Conservation (phyloP, 2,113 vertebrate genomes). For the Ramphastos sulfuratus region DNA sequence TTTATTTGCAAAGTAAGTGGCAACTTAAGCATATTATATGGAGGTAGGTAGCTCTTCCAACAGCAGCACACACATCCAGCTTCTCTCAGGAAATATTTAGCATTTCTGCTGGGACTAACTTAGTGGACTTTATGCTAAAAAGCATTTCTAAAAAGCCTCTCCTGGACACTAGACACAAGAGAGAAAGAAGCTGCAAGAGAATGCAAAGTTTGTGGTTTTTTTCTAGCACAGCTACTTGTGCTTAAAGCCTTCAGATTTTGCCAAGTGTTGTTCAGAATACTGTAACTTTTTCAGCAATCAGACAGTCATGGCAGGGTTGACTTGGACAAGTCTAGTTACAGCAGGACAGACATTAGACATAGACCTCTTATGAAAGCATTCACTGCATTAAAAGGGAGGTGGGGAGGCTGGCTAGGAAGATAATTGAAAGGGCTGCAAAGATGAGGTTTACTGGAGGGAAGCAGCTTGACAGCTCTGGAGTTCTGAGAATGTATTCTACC, state of each 20-base stretch:
- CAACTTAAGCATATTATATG: not conserved
- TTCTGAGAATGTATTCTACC: not conserved
- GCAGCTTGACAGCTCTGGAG: not conserved
- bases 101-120: not conserved
- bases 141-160: slow-evolving; percentile 1
- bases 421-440: not conserved
- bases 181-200: not conserved
- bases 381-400: not conserved
- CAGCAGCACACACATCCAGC: not conserved
- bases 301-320: not conserved
- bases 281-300: not conserved
- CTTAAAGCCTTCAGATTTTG: not conserved
- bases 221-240: not conserved
- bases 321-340: not conserved
- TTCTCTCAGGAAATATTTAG: not conserved
- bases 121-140: not conserved
- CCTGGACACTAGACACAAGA: not conserved
- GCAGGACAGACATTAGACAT: not conserved
- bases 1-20: not conserved
- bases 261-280: not conserved
- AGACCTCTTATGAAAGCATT: not conserved
- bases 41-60: not conserved
- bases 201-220: not conserved
- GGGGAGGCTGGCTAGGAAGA: not conserved
- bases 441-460: slow-evolving; percentile 22